Conservation (phyloP, 2,888 invertebrate species). For the Chloroclysta siterata region DNA sequence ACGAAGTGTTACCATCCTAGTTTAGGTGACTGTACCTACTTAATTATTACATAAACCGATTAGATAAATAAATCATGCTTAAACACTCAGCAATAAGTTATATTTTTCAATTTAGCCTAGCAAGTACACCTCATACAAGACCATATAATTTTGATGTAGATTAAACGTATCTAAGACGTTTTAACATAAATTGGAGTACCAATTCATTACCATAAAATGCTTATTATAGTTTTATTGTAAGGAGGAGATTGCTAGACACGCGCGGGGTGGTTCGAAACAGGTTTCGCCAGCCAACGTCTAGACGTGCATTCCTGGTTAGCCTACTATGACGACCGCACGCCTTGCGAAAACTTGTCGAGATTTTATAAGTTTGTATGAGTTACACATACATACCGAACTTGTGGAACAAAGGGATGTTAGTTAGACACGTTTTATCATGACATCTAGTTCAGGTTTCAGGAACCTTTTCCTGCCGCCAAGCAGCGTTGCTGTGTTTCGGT, state of each 20-base stretch:
- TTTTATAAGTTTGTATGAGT: not conserved
- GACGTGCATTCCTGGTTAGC: constrained; percentile 38
- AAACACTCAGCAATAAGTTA: too few relatives aligned
- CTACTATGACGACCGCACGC: constrained; percentile 31
- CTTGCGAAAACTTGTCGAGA: constrained; percentile 17
- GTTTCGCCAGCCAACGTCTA: constrained; percentile 40
- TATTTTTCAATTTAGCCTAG: too few relatives aligned
- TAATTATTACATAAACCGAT: too few relatives aligned
- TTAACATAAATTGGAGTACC: constrained; percentile 8
- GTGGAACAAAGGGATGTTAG: too few relatives aligned
- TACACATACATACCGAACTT: too few relatives aligned
- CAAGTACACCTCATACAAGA: too few relatives aligned
- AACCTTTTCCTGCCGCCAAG: too few relatives aligned
- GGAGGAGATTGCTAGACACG: constrained; percentile 22
- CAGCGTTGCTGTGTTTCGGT: too few relatives aligned
- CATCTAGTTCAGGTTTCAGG: too few relatives aligned
- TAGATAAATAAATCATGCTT: too few relatives aligned
- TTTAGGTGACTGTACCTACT: not conserved
- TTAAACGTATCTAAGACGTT: not conserved
- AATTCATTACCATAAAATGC: constrained; percentile 15
- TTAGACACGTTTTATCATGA: too few relatives aligned
- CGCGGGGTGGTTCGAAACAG: constrained; percentile 29
- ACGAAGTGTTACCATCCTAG: too few relatives aligned
- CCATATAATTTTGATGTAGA: not conserved
- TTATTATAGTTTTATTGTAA: constrained; percentile 18